Percentiles rank a stretch among this genome's conserved stretches.
Conservation (phyloP, 2,113 vertebrate genomes). For the Delphinus delphis region DNA sequence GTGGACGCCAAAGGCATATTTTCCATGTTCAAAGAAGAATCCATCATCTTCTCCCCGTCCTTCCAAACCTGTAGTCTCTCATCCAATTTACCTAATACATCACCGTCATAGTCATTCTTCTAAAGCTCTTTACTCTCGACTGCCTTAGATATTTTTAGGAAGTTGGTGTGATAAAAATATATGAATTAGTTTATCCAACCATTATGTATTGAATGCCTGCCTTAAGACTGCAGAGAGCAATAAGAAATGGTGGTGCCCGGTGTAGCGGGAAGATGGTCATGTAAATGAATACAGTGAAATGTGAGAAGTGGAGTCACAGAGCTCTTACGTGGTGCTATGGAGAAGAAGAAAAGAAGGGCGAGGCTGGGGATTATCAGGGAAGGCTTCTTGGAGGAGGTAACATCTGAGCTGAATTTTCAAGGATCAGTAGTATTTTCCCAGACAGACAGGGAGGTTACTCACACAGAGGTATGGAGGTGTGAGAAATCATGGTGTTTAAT, state of each 20-base stretch:
- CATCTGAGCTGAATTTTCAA: not conserved
- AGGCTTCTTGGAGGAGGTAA: not conserved
- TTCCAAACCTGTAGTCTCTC: slow-evolving; percentile 38
- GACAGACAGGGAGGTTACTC: not conserved
- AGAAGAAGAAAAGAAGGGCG: not conserved
- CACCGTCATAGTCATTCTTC: slow-evolving; percentile 12
- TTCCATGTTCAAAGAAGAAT: slow-evolving; percentile 65
- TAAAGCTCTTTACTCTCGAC: not conserved
- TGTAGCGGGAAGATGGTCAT: accelerated
- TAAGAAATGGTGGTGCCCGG: not conserved
- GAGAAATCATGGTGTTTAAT: not conserved
- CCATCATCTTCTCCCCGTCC: not conserved
- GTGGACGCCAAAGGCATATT: slow-evolving; percentile 40
- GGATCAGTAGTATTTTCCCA: not conserved
- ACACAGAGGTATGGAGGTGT: not conserved
- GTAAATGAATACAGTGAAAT: not conserved
- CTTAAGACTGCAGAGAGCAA: not conserved
- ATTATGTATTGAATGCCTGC: not conserved
- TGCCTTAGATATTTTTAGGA: slow-evolving; percentile 18
- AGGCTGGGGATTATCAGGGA: not conserved
- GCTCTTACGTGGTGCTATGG: not conserved
- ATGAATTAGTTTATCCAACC: not conserved
- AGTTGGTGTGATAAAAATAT: slow-evolving; percentile 19
- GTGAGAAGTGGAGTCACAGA: not conserved
- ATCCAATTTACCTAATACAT: slow-evolving; percentile 51